Base-by-base conservation (phyloP, 2,797 vertebrate genomes). In the Alfaro cultratus region DNA sequence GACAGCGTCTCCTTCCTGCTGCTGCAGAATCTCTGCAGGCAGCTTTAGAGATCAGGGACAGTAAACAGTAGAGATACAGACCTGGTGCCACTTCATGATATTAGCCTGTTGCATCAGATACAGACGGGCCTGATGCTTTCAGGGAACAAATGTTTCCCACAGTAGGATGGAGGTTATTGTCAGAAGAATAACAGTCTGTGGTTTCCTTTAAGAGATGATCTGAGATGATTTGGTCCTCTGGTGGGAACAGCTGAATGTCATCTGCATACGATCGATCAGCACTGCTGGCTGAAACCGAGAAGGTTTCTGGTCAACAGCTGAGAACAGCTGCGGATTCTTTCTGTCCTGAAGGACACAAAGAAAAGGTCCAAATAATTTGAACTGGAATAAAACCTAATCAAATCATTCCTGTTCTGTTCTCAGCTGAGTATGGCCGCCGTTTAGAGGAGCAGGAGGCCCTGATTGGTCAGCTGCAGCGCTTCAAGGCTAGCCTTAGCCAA, bases 381-480 rank as follows among this genome's bases (percentile, higher is more conserved):
- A 62, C 29, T 15, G 11, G n/a, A 60, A 60, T n/a, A 60, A 31
- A 62, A 62, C 9, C 13, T 15, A 7, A 16, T 62, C 29, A 16
- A 1, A 0, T 13, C 16, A 18, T 55, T 12, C 45, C 43, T 75
- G n/a, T 21, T 11, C 15, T 5, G 4, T 60, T 74, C 45, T 4
- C 75, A 97, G 97, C 94, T 0, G 97, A 97, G 85, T 91, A 94
- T 73, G 94, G 95, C 70, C 93, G 95, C 0, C 95, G 96, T 34
- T 79, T 97, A 87, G 97, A 97, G 77, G 97, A 98, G 82, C 95
- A 95, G n/a, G 96, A 97, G 0, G 87, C 93, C 10, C 71, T 95
- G 74, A 92, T 96, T 36, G 91, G 91, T 60, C 97, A 97, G 89
- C 92, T 97, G 21, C 97, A 97, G 49, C 93, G 96, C 43, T 95